These are phyloP conservation scores for Gila orcuttii DNA, from an alignment of 2,113 vertebrate genomes.

Conservation along the genomic window DNA sequence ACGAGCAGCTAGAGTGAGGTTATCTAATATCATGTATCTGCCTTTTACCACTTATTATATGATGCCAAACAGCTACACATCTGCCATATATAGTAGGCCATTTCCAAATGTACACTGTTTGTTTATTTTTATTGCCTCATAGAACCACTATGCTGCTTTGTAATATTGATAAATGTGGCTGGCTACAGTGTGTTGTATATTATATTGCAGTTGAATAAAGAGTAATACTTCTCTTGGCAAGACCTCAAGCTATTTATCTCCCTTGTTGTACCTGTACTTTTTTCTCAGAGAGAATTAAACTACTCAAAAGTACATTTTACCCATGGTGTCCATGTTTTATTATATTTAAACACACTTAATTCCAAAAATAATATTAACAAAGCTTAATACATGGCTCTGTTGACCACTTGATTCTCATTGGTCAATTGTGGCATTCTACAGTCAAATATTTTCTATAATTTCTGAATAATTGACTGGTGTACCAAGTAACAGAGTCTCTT, in stretches of 20 bases:
- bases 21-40: slow-evolving; percentile 14
- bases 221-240: slow-evolving; percentile 10
- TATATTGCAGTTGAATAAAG: slow-evolving; percentile 6
- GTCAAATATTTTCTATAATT: not conserved
- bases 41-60: slow-evolving; percentile 24
- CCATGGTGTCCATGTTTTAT: not conserved
- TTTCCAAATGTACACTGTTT: slow-evolving; percentile 19
- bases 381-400: not conserved
- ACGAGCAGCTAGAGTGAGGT: not conserved
- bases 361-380: not conserved
- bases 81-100: slow-evolving; percentile 12
- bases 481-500: not conserved
- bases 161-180: slow-evolving; percentile 27
- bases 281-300: not conserved
- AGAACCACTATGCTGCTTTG: slow-evolving; percentile 18
- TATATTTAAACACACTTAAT: not conserved
- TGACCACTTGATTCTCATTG: not conserved
- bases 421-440: not conserved
- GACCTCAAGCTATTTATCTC: slow-evolving; percentile 9
- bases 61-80: slow-evolving; percentile 7
- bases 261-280: slow-evolving; percentile 1
- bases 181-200: slow-evolving; percentile 8
- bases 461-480: not conserved
- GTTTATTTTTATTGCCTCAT: slow-evolving; percentile 27
- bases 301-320: not conserved